These are phyloP conservation scores for Dicaeum eximium DNA, from an alignment of 2,113 vertebrate species.

Conservation along the genomic window DNA sequence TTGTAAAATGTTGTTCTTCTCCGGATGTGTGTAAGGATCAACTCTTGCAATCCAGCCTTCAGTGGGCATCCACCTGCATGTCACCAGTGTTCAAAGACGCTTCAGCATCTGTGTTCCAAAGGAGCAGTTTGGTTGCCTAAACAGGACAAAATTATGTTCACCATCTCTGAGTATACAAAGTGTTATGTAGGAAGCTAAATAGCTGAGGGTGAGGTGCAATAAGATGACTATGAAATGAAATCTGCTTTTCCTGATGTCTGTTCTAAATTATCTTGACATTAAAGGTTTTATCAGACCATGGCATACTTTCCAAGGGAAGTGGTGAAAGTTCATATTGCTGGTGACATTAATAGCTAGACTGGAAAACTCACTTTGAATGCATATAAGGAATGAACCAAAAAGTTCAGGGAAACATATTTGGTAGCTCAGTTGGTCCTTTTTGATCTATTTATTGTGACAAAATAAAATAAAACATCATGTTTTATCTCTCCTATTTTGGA, in stretches of 20 bases:
- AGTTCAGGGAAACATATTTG: neutral
- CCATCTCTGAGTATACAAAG: neutral
- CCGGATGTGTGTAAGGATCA: neutral
- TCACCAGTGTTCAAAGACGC: neutral
- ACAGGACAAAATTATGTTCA: neutral
- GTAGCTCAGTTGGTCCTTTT: neutral
- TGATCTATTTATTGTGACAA: neutral
- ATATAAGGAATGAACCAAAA: neutral
- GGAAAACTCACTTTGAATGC: neutral
- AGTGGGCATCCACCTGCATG: neutral
- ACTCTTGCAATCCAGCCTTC: neutral
- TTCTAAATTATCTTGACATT: neutral
- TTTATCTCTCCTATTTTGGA: neutral
- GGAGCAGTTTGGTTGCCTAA: neutral
- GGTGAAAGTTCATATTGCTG: neutral
- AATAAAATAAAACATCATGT: neutral
- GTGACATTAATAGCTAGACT: neutral
- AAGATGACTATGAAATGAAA: neutral
- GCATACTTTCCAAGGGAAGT: neutral
- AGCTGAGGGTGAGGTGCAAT: neutral
- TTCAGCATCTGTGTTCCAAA: neutral
- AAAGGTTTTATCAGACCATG: conserved; percentile 3
- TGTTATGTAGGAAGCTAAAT: neutral
- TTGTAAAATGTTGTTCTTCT: neutral
- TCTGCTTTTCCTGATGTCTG: neutral